phyloP scores from a whole-genome alignment of 2,888 invertebrate genomes.

The Biston stratarius region DNA sequence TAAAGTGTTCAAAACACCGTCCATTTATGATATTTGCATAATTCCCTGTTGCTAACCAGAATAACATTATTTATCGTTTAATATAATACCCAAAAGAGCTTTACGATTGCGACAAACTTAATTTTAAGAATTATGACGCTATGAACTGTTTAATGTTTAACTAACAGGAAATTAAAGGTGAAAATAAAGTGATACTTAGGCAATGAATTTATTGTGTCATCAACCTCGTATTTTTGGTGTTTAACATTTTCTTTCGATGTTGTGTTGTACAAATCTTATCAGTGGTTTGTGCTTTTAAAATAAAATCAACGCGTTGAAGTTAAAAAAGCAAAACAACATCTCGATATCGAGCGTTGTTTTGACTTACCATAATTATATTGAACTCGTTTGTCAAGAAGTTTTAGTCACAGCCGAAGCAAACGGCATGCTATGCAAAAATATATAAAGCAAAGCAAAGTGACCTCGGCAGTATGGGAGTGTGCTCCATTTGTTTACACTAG shows the following conservation, averaged over 20 bases:
- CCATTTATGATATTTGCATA: slow-evolving; percentile 61
- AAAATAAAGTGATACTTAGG: slow-evolving; percentile 36
- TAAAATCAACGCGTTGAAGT: slow-evolving; percentile 33
- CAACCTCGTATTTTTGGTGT: slow-evolving; percentile 30
- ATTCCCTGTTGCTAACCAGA: slow-evolving; percentile 52
- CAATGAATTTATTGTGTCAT: slow-evolving; percentile 42
- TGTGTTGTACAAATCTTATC: slow-evolving; percentile 38
- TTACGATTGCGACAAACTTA: slow-evolving; percentile 42
- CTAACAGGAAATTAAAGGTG: slow-evolving; percentile 31
- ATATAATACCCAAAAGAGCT: slow-evolving; percentile 23
- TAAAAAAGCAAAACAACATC: slow-evolving; percentile 24
- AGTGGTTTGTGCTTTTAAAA: slow-evolving; percentile 37
- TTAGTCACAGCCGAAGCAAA: slow-evolving; percentile 9
- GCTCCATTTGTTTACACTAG: slow-evolving; percentile 24
- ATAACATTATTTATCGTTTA: slow-evolving; percentile 50
- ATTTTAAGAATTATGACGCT: slow-evolving; percentile 45
- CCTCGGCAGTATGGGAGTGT: slow-evolving; percentile 22
- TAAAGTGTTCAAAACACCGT: slow-evolving; percentile 59
- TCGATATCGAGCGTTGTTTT: slow-evolving; percentile 15
- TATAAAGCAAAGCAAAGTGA: slow-evolving; percentile 32
- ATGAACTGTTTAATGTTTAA: slow-evolving; percentile 32
- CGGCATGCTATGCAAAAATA: slow-evolving; percentile 28
- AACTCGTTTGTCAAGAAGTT: slow-evolving; percentile 25
- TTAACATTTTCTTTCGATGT: slow-evolving; percentile 38
- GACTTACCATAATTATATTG: slow-evolving; percentile 10